Evolutionary conservation across 2,888 invertebrate species (phyloP).

Genomic region (Yponomeuta plumbellus): DNA sequence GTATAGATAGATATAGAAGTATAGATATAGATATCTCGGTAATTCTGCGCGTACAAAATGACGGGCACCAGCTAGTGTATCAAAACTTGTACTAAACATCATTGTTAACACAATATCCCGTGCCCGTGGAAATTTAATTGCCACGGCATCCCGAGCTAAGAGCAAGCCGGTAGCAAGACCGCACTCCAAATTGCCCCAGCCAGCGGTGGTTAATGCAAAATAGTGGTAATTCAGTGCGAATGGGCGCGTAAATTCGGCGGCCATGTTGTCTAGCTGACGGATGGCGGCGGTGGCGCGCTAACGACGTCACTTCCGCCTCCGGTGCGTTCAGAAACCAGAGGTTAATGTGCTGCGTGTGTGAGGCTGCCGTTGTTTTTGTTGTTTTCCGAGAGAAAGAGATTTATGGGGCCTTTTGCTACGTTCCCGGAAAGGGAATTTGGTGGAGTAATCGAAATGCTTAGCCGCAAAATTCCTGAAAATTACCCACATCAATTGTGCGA

Average conservation of each 20-base stretch:
- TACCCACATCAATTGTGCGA: no score
- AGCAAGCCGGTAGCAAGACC: not conserved
- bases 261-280: slow-evolving; percentile 17
- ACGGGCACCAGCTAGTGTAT: no score
- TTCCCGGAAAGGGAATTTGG: no score
- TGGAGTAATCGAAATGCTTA: no score
- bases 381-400: not conserved
- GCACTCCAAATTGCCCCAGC: slow-evolving; percentile 11
- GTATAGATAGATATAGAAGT: no score
- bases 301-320: slow-evolving; percentile 17
- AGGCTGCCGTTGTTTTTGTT: slow-evolving; percentile 8
- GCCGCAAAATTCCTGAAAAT: no score
- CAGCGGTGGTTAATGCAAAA: slow-evolving; percentile 18
- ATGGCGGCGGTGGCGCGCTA: slow-evolving; percentile 19
- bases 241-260: slow-evolving; percentile 19
- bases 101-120: no score
- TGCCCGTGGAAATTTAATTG: no score
- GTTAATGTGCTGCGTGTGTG: slow-evolving; percentile 16
- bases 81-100: no score
- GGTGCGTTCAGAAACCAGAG: slow-evolving; percentile 23
- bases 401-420: not conserved
- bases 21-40: no score
- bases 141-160: not conserved
- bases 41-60: no score
- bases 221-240: slow-evolving; percentile 20